Evolutionary conservation across 2,888 invertebrate species (phyloP).

Genomic region (Drosophila imparisetae): DNA sequence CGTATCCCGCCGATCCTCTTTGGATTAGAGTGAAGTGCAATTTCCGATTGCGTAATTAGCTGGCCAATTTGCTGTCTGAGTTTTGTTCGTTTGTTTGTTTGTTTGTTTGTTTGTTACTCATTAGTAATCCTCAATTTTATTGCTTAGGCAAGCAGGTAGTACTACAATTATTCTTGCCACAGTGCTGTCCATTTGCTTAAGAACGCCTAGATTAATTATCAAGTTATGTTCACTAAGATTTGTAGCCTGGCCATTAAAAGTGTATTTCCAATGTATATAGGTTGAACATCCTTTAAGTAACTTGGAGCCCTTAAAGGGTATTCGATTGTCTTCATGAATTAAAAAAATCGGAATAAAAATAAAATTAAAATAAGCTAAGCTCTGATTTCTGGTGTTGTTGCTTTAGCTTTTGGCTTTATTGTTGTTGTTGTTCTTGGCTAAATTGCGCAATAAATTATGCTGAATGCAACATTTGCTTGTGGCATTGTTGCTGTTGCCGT

Average conservation of each 20-base stretch:
- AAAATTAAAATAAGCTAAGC: neutral
- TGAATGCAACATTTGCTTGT: conserved; percentile 31
- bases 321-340: neutral
- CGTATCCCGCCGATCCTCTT: neutral
- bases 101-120: conserved; percentile 17
- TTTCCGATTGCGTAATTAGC: conserved; percentile 14
- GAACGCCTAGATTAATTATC: neutral
- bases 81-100: neutral
- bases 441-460: conserved; percentile 65
- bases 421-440: conserved; percentile 35
- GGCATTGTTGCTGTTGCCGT: neutral
- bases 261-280: neutral
- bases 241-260: neutral
- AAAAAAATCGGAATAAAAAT: neutral
- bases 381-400: conserved; percentile 9
- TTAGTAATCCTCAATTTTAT: conserved; percentile 38
- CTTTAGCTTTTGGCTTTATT: conserved; percentile 3
- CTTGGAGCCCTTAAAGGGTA: neutral
- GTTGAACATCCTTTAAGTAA: neutral
- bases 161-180: neutral
- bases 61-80: conserved; percentile 22
- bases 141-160: neutral
- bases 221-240: neutral
- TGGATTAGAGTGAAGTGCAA: neutral
- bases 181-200: neutral